A percentile compares a stretch with the other conserved stretches of the same genome.
Conservation (phyloP, 2,888 invertebrate species). For the Cloeon dipterum region DNA sequence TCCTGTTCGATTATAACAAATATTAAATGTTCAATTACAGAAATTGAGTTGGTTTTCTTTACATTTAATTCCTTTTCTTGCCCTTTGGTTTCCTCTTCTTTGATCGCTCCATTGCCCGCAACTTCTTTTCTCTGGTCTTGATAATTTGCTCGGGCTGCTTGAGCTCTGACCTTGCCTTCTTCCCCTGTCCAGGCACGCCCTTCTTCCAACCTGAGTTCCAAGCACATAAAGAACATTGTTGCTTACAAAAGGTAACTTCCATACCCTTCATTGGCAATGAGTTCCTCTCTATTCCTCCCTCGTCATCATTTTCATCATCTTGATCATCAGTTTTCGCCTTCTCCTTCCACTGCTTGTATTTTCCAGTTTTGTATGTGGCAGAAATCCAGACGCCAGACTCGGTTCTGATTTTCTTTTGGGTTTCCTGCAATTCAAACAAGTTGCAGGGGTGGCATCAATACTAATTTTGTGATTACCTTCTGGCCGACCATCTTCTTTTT, state of each 20-base stretch:
- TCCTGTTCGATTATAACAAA: too few relatives aligned
- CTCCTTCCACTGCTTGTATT: slow-evolving; percentile 70
- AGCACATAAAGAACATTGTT: too few relatives aligned
- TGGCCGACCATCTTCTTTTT: slow-evolving; percentile 82
- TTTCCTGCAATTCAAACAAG: too few relatives aligned
- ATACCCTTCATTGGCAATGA: too few relatives aligned
- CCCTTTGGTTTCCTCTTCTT: neutral
- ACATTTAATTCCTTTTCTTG: too few relatives aligned
- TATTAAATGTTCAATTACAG: too few relatives aligned
- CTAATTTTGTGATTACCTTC: slow-evolving; percentile 24
- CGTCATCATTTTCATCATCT: slow-evolving; percentile 19
- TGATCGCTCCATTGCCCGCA: neutral
- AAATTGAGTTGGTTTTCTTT: too few relatives aligned
- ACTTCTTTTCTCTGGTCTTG: neutral
- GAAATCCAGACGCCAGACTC: slow-evolving; percentile 92
- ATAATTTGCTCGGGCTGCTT: neutral
- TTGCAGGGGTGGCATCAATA: too few relatives aligned
- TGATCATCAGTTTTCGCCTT: slow-evolving; percentile 33
- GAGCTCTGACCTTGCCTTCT: neutral
- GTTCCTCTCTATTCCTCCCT: too few relatives aligned
- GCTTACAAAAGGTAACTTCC: too few relatives aligned
- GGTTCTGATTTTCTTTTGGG: slow-evolving; percentile 78
- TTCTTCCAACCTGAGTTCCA: neutral
- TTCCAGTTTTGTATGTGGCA: slow-evolving; percentile 78
- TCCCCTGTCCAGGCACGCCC: neutral